A percentile compares a stretch with the other conserved stretches of the same genome.
phyloP scores from a whole-genome alignment of 1,140 invertebrate species.

The Lethrus apterus region DNA sequence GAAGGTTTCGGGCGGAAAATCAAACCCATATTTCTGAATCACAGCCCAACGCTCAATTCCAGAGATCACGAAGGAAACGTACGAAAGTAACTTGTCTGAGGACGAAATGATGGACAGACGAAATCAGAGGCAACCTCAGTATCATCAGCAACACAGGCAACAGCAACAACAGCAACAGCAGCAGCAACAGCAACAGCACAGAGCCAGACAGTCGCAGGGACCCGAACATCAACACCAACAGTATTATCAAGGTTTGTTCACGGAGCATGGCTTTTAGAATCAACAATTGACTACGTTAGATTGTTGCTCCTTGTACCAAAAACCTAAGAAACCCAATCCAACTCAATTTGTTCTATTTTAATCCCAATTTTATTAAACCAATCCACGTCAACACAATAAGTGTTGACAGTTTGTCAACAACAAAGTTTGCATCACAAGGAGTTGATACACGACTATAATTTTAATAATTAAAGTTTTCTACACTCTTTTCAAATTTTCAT shows the following conservation, averaged over 20 bases:
- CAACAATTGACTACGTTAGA: too few relatives aligned
- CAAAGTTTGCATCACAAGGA: too few relatives aligned
- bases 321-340: too few relatives aligned
- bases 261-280: too few relatives aligned
- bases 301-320: too few relatives aligned
- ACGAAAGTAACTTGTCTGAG: slow-evolving; percentile 50
- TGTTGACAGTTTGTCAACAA: too few relatives aligned
- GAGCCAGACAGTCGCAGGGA: slow-evolving; percentile 44
- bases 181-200: slow-evolving; percentile 46
- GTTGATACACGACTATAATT: too few relatives aligned
- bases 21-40: slow-evolving; percentile 23
- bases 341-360: too few relatives aligned
- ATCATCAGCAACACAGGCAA: slow-evolving; percentile 43
- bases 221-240: slow-evolving; percentile 42
- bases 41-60: slow-evolving; percentile 50
- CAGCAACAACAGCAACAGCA: slow-evolving; percentile 44
- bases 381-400: too few relatives aligned
- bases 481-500: too few relatives aligned
- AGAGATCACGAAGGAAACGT: slow-evolving; percentile 84
- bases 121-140: slow-evolving; percentile 38
- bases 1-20: not conserved
- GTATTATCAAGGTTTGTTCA: slow-evolving; percentile 9
- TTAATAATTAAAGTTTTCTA: too few relatives aligned
- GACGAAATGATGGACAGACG: slow-evolving; percentile 45
- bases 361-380: too few relatives aligned